Base-by-base conservation (phyloP, 2,113 vertebrate genomes). In the Callithrix jacchus region DNA sequence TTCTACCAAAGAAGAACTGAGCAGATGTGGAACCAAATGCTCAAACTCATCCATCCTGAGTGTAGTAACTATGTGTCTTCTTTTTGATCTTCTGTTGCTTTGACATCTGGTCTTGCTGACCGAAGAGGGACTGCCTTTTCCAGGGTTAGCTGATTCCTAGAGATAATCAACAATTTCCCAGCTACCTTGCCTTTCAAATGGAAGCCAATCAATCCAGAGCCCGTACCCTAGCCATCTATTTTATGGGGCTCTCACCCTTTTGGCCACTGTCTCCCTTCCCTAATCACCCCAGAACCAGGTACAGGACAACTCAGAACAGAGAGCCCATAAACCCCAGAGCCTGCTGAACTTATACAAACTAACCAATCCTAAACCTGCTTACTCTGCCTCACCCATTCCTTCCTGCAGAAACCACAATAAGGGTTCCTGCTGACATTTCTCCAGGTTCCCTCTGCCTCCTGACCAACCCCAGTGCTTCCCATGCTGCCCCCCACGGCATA, bases 401-500 rank as follows among this genome's bases (percentile, higher is more conserved):
- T 83, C 49, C 56, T 56, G 25, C 40, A 74, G 64, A 91, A 83
- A 66, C 68, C 61, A 27, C 42, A 58, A n/a, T 56, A 18, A 32
- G 74, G 82, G 20, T 61, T 77, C 76, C 13, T 32, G 32, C 27
- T 74, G 35, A n/a, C 3, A 23, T 3, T 30, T 18, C 91, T 27
- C 47, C 42, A 18, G 2, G 5, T 11, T 11, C 30, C 5, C 23
- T 61, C 37, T 85, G 64, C 25, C 73, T 13, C 80, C 81, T 17
- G 27, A 37, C 16, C 20, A 58, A 42, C 37, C 37, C 12, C 32
- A 17, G 16, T 2, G 58, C 64, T 32, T 37, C 66, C 30, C n/a
- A 20, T 5, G 8, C 3, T 3, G 0, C 47, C 37, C 16, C 0
- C 20, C 21, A 6, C 3, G 23, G n/a, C 52, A 52, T 0, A 74